A percentile compares a stretch with the other conserved stretches of the same genome.
phyloP scores from a whole-genome alignment of 2,888 invertebrate species.

The Amphiduros pacificus region DNA sequence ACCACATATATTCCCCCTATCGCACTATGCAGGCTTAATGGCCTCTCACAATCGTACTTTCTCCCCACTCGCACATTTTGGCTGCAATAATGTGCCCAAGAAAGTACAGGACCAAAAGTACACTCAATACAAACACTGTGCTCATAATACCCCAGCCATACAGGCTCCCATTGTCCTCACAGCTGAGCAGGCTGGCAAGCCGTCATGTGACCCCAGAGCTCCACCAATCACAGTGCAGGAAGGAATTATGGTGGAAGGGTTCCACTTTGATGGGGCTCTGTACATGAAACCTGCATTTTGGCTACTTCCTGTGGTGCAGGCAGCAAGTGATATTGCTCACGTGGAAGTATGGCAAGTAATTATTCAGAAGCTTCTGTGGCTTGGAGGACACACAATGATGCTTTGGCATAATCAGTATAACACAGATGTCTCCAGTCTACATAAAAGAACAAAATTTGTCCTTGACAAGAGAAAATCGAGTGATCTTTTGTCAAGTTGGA shows the following conservation, averaged over 20 bases:
- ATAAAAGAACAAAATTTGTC: too few species aligned
- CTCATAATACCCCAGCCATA: background rate
- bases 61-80: too few species aligned
- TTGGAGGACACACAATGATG: background rate
- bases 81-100: background rate
- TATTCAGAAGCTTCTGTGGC: background rate
- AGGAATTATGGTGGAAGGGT: background rate
- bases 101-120: background rate
- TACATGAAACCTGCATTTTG: constrained; percentile 17
- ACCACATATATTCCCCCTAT: too few species aligned
- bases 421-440: too few species aligned
- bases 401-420: background rate
- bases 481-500: too few species aligned
- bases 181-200: background rate
- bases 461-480: too few species aligned
- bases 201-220: constrained; percentile 9
- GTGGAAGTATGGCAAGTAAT: background rate
- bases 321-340: background rate
- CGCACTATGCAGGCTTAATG: too few species aligned
- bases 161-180: background rate
- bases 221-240: constrained; percentile 16
- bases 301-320: constrained; percentile 5
- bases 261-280: constrained; percentile 4
- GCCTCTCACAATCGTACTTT: too few species aligned
- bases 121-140: background rate